Evolutionary conservation across 2,797 vertebrate species (phyloP).

Genomic region (Characodon lateralis): DNA sequence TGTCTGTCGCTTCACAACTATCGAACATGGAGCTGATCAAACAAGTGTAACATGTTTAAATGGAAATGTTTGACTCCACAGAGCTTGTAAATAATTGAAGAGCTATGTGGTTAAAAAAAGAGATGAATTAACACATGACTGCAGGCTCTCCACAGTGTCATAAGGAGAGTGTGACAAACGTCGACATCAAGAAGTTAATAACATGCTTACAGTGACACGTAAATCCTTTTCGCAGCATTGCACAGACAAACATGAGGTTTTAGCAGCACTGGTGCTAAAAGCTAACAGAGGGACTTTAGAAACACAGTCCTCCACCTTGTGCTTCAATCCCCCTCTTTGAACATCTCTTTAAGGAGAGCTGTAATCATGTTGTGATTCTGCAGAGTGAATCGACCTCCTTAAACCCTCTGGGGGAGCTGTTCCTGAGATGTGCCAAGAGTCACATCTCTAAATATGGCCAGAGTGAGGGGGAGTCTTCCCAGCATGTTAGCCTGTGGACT

Average conservation of each 20-base stretch:
- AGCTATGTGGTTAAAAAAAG: constrained; percentile 75
- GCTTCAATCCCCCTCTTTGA: constrained; percentile 20
- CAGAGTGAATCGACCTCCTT: constrained; percentile 53
- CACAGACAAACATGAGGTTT: constrained; percentile 80
- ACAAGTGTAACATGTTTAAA: constrained; percentile 83
- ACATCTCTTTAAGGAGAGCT: constrained; percentile 74
- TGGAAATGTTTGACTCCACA: constrained; percentile 77
- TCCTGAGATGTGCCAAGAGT: constrained; percentile 64
- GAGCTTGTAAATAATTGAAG: constrained; percentile 85
- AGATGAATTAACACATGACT: constrained; percentile 79
- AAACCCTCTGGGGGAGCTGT: constrained; percentile 49
- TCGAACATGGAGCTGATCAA: constrained; percentile 73
- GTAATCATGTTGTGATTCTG: constrained; percentile 76
- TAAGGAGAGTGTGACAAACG: constrained; percentile 67
- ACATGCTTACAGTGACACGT: constrained; percentile 63
- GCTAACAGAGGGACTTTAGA: constrained; percentile 70
- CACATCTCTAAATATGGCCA: constrained; percentile 74
- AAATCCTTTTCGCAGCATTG: constrained; percentile 92
- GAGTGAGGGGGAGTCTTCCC: constrained; percentile 25
- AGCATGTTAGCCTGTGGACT: constrained; percentile 67
- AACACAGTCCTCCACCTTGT: constrained; percentile 30
- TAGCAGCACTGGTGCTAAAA: constrained; percentile 93
- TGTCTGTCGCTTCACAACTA: constrained; percentile 68
- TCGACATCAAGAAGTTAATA: constrained; percentile 46
- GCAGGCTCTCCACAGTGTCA: constrained; percentile 58